Evolutionary conservation across 2,113 vertebrate genomes (phyloP).

Genomic region (Pandion haliaetus): DNA sequence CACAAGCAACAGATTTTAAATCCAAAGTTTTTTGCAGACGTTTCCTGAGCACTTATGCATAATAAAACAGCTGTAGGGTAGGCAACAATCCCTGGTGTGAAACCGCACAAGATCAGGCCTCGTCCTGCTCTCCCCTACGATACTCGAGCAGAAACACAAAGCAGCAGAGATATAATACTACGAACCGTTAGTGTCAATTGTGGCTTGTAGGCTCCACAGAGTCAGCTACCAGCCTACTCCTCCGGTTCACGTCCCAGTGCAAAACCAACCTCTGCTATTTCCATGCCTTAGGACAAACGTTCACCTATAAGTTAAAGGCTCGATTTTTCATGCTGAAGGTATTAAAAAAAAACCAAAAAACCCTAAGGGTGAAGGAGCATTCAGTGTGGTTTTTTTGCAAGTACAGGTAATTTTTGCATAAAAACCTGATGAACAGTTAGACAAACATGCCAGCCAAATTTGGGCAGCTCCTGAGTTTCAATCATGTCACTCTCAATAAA

Average conservation of each 20-base stretch:
- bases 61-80: background rate
- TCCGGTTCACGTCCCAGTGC: background rate
- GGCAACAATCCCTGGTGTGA: background rate
- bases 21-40: background rate
- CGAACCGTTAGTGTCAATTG: background rate
- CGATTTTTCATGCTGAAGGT: accelerated
- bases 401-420: background rate
- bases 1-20: background rate
- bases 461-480: background rate
- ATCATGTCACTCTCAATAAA: background rate
- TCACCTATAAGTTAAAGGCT: background rate
- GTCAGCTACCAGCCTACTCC: background rate
- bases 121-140: background rate
- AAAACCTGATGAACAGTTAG: background rate
- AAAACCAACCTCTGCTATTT: background rate
- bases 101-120: background rate
- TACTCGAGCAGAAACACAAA: background rate
- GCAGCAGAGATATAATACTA: background rate
- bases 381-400: background rate
- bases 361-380: background rate
- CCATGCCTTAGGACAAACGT: background rate
- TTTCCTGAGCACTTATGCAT: accelerated
- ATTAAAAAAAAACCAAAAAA: background rate
- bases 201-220: background rate
- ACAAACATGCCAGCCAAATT: background rate